Evolutionary conservation across 2,797 vertebrate genomes (phyloP).

Genomic region (Crocidura indochinensis): DNA sequence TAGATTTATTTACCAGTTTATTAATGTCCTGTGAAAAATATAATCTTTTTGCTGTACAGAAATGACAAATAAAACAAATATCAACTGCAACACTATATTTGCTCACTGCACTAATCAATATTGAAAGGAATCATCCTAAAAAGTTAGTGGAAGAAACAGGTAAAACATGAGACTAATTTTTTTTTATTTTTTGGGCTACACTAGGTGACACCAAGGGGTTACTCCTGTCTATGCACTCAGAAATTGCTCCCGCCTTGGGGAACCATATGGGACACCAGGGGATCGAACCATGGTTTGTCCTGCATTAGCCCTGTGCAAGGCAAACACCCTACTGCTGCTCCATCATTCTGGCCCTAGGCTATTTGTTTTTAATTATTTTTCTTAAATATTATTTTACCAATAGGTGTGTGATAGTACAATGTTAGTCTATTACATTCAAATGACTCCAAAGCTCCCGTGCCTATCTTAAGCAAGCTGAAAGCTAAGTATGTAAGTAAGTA

Average conservation of each 20-base stretch:
- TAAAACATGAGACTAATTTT: constrained; percentile 59
- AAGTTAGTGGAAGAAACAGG: constrained; percentile 26
- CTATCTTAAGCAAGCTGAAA: not conserved
- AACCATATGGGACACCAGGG: too few species aligned
- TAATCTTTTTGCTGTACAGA: constrained; percentile 43
- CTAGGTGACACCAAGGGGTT: too few species aligned
- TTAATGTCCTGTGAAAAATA: constrained; percentile 34
- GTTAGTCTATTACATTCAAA: not conserved
- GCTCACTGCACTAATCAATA: constrained; percentile 13
- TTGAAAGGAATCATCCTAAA: constrained; percentile 23
- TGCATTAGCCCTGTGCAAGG: too few species aligned
- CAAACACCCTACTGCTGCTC: too few species aligned
- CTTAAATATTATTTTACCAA: constrained; percentile 14
- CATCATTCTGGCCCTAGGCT: too few species aligned
- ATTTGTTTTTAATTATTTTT: constrained; percentile 30
- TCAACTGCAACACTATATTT: constrained; percentile 4
- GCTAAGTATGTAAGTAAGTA: not conserved
- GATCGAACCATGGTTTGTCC: too few species aligned
- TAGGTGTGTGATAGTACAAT: not conserved
- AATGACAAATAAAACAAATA: constrained; percentile 52
- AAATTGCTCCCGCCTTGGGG: too few species aligned
- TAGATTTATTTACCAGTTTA: constrained; percentile 43
- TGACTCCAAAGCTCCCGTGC: not conserved
- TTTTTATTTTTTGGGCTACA: constrained; percentile 48
- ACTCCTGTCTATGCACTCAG: too few species aligned